Percentiles rank a stretch among this genome's conserved stretches.
Conservation (phyloP, 2,888 invertebrate genomes). For the Limenitis camilla region DNA sequence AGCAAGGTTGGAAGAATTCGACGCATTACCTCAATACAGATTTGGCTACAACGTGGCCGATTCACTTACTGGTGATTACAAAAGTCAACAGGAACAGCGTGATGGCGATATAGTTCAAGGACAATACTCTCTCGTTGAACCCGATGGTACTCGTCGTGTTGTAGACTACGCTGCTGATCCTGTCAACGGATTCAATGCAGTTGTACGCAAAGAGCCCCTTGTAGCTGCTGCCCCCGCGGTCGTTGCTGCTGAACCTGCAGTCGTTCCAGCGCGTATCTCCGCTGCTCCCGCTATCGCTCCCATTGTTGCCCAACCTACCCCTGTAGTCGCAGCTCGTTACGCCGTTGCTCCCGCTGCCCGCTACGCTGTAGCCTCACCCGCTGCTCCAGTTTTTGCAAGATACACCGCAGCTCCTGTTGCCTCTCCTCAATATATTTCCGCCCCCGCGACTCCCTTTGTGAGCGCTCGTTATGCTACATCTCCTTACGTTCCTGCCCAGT, state of each 20-base stretch:
- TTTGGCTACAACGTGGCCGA: conserved; percentile 64
- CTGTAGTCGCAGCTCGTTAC: conserved; percentile 29
- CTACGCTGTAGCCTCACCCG: conserved; percentile 27
- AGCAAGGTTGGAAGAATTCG: conserved; percentile 61
- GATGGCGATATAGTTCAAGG: conserved; percentile 72
- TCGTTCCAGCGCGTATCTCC: conserved; percentile 28
- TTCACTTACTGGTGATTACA: conserved; percentile 63
- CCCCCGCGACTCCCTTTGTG: conserved; percentile 34
- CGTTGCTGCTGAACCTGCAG: conserved; percentile 27
- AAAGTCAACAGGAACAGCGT: conserved; percentile 65
- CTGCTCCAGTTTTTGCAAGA: conserved; percentile 24
- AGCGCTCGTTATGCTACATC: conserved; percentile 14
- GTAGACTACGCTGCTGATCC: conserved; percentile 62
- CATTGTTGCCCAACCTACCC: conserved; percentile 22
- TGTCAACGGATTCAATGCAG: conserved; percentile 60
- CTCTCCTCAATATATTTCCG: conserved; percentile 77
- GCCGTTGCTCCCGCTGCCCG: conserved; percentile 34
- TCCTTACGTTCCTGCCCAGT: conserved; percentile 3
- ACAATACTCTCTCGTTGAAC: conserved; percentile 57
- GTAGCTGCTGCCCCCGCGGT: conserved; percentile 41
- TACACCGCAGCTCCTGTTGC: conserved; percentile 30
- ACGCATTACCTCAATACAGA: conserved; percentile 74
- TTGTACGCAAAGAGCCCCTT: conserved; percentile 57
- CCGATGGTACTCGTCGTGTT: conserved; percentile 58
- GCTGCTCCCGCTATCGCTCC: conserved; percentile 31